phyloP scores from a whole-genome alignment of 2,797 vertebrate genomes.

The Pyrocephalus nanus region DNA sequence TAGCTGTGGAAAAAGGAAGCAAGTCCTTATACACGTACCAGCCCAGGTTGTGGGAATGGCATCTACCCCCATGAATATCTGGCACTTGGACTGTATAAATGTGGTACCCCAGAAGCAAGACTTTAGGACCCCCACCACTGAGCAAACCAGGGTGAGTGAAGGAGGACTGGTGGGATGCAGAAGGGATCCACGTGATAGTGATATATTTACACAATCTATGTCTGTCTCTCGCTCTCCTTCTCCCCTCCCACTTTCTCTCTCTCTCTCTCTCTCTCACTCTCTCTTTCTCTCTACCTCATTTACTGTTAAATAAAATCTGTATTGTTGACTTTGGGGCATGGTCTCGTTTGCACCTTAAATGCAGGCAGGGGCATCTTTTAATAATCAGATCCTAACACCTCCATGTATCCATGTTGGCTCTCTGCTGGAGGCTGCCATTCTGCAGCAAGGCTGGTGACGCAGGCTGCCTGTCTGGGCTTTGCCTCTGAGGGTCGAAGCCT shows the following conservation, averaged over 20 bases:
- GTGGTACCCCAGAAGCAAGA: not conserved
- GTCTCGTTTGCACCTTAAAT: not conserved
- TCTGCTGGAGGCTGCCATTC: not conserved
- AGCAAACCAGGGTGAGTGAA: not conserved
- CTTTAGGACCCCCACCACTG: not conserved
- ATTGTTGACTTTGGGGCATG: not conserved
- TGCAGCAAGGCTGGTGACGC: not conserved
- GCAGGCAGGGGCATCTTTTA: not conserved
- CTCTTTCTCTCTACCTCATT: not conserved
- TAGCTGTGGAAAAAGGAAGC: not conserved
- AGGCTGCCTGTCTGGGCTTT: not conserved
- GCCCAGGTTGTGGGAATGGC: not conserved
- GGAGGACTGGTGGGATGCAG: not conserved
- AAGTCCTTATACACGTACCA: not conserved
- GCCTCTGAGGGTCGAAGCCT: not conserved
- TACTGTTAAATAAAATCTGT: not conserved
- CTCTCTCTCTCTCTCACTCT: not conserved
- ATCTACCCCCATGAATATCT: not conserved
- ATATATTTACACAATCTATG: not conserved
- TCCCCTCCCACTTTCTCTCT: not conserved
- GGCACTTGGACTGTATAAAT: not conserved
- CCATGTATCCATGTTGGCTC: not conserved
- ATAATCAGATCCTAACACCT: not conserved
- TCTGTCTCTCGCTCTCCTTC: not conserved
- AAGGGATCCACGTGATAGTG: not conserved